Evolutionary conservation across 2,113 vertebrate genomes (phyloP).

Genomic region (Corythoichthys haematopterus): DNA sequence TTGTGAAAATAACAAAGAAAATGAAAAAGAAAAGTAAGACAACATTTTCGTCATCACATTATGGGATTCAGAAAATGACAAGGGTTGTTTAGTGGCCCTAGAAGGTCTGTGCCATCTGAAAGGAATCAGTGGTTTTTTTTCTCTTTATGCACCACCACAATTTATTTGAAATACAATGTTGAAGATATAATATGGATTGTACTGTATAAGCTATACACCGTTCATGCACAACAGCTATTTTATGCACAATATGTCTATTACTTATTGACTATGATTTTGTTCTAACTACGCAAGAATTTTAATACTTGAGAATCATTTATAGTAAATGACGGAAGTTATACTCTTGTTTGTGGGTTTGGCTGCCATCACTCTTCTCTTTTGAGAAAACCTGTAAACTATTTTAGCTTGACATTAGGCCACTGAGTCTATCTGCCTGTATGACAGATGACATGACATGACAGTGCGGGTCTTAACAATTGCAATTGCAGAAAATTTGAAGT

Average conservation of each 20-base stretch:
- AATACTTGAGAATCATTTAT: no score
- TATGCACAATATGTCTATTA: background rate
- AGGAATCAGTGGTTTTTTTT: constrained; percentile 34
- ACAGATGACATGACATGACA: no score
- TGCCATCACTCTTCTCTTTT: no score
- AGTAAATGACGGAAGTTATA: no score
- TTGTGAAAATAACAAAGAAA: background rate
- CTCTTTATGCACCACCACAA: background rate
- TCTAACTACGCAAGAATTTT: no score
- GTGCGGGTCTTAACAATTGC: no score
- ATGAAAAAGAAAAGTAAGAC: background rate
- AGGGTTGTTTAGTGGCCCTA: constrained; percentile 29
- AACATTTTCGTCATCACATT: background rate
- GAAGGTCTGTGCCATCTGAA: constrained; percentile 57
- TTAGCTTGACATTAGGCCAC: no score
- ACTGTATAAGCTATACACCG: background rate
- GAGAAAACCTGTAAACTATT: no score
- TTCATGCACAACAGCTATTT: background rate
- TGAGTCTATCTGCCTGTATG: no score
- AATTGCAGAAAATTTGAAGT: no score
- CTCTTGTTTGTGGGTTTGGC: no score
- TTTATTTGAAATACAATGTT: background rate
- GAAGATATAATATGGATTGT: background rate
- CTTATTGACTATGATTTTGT: no score
- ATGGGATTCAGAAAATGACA: background rate